phyloP scores from a whole-genome alignment of 2,113 vertebrate genomes.

The Triplophysa rosa region DNA sequence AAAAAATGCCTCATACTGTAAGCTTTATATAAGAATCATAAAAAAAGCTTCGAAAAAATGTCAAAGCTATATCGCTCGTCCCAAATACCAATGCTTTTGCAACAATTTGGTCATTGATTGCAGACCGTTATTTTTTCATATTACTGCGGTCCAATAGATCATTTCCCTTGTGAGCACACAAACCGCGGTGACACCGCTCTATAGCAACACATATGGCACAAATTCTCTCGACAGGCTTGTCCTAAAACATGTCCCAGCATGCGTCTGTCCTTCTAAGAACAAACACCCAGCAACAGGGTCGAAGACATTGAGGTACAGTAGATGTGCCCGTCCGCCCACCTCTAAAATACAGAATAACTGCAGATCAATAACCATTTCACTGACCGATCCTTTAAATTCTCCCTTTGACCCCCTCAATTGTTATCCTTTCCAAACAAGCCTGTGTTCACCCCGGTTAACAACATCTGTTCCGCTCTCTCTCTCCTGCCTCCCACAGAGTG shows the following conservation, averaged over 20 bases:
- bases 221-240: conserved; percentile 3
- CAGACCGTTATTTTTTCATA: background rate
- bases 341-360: background rate
- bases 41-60: too few relatives aligned
- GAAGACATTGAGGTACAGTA: too few relatives aligned
- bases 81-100: too few relatives aligned
- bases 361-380: too few relatives aligned
- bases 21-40: too few relatives aligned
- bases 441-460: background rate
- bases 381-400: too few relatives aligned
- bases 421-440: background rate
- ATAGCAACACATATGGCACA: background rate
- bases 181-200: background rate
- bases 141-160: background rate
- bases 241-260: conserved; percentile 15
- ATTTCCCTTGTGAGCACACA: conserved; percentile 16
- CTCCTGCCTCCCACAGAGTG: conserved; percentile 66
- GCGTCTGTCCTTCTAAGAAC: background rate
- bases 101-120: conserved; percentile 1
- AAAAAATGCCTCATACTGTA: too few relatives aligned
- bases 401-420: too few relatives aligned
- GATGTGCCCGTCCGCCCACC: too few relatives aligned
- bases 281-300: background rate
- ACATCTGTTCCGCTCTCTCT: background rate
- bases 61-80: too few relatives aligned